Conservation (phyloP, 1,140 invertebrate species). For the Formica selysi region DNA sequence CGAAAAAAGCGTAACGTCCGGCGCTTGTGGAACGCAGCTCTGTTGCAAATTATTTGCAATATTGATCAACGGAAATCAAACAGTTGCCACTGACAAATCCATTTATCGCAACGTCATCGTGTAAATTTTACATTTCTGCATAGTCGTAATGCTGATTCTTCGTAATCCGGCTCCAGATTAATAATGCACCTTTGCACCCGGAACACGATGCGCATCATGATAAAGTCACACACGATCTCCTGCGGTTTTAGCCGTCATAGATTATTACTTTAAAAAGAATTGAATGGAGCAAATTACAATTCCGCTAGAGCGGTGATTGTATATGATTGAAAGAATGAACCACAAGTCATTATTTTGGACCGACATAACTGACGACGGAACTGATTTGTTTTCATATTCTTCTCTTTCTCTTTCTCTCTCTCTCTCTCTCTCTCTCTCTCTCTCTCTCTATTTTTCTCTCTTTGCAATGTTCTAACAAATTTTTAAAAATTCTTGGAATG, state of each 20-base stretch:
- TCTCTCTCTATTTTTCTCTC: not conserved
- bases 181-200: not conserved
- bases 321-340: slow-evolving; percentile 21
- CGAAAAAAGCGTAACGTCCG: not conserved
- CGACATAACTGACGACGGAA: slow-evolving; percentile 2
- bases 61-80: slow-evolving; percentile 20
- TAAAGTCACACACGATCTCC: slow-evolving; percentile 42
- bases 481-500: not conserved
- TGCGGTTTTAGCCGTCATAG: slow-evolving; percentile 40
- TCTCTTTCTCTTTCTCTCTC: too few relatives aligned
- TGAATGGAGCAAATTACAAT: slow-evolving; percentile 21
- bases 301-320: not conserved
- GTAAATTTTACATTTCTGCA: slow-evolving; percentile 13
- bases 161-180: not conserved
- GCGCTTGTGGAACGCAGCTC: not conserved
- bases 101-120: not conserved
- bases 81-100: not conserved
- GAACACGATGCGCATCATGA: slow-evolving; percentile 1
- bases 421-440: too few relatives aligned
- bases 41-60: slow-evolving; percentile 27
- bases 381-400: not conserved
- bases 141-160: not conserved
- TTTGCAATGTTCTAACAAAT: not conserved
- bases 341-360: slow-evolving; percentile 23
- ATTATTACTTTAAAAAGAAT: slow-evolving; percentile 38